Evolutionary conservation across 1,140 invertebrate genomes (phyloP).

Genomic region (Saccostrea cuccullata): DNA sequence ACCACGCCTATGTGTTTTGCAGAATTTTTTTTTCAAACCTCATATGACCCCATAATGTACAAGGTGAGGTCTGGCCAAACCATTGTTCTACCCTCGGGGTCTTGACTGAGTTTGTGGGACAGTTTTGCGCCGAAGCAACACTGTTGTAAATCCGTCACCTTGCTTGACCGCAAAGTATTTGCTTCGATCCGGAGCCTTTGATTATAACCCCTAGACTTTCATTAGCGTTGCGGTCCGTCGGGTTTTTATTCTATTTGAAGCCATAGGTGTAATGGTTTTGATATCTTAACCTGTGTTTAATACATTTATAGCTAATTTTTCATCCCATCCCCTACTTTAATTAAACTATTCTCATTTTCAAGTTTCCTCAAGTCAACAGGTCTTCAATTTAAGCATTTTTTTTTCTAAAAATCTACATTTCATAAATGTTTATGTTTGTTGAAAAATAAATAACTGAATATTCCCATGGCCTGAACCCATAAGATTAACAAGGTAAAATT

Average conservation of each 20-base stretch:
- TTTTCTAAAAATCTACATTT: neutral
- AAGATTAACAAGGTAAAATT: too few species aligned
- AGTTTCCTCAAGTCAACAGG: neutral
- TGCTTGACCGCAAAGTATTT: constrained; percentile 7
- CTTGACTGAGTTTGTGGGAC: neutral
- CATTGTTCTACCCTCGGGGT: neutral
- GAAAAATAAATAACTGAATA: neutral
- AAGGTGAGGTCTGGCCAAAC: constrained; percentile 24
- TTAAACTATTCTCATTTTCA: neutral
- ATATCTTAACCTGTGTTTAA: constrained; percentile 12
- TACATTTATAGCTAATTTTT: constrained; percentile 6
- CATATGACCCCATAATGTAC: neutral
- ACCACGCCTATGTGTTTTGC: neutral
- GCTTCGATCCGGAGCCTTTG: constrained; percentile 21
- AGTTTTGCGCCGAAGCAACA: neutral
- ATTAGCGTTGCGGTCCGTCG: constrained; percentile 27
- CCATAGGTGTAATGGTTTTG: constrained; percentile 13
- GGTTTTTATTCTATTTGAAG: constrained; percentile 15
- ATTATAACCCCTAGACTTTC: constrained; percentile 27
- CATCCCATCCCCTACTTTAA: neutral
- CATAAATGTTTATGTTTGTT: neutral
- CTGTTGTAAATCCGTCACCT: constrained; percentile 3
- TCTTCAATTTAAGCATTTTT: too few species aligned
- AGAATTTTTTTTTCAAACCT: neutral
- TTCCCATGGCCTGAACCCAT: neutral